These are phyloP conservation scores for Kryptopterus vitreolus DNA, from an alignment of 2,797 vertebrate genomes.

Conservation along the genomic window DNA sequence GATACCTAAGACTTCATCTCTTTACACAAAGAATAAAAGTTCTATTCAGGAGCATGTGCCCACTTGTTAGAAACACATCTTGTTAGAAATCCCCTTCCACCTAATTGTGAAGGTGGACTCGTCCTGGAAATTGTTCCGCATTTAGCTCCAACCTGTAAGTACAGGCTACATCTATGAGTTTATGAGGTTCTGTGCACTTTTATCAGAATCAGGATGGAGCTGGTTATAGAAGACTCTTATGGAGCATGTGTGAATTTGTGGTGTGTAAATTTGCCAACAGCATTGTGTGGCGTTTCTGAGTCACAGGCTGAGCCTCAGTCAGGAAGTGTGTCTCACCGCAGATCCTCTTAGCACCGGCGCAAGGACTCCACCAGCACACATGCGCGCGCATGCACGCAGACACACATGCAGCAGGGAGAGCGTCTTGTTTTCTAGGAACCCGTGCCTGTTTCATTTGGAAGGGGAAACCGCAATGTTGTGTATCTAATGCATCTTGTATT, in stretches of 20 bases:
- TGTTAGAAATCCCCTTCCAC: neutral
- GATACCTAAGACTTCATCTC: no score
- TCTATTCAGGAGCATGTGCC: neutral
- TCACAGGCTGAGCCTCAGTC: conserved; percentile 31
- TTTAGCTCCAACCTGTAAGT: neutral
- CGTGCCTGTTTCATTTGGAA: neutral
- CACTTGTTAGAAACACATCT: neutral
- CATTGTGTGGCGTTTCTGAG: conserved; percentile 17
- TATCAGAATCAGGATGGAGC: neutral
- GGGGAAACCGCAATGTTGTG: conserved; percentile 23
- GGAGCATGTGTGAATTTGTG: conserved; percentile 28
- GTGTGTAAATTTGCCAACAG: conserved; percentile 27
- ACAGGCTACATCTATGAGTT: neutral
- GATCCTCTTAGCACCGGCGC: conserved; percentile 12
- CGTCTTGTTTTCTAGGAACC: conserved; percentile 35
- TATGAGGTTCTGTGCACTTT: neutral
- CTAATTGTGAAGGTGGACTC: neutral
- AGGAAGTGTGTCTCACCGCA: conserved; percentile 46
- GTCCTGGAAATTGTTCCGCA: neutral
- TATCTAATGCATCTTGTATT: conserved; percentile 7
- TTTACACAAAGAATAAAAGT: neutral
- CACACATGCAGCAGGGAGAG: neutral
- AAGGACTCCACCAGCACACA: neutral
- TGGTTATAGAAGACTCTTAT: conserved; percentile 12
- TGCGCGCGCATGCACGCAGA: neutral